Base-by-base conservation (phyloP, 2,888 invertebrate species). In the Tribolium freemani region DNA sequence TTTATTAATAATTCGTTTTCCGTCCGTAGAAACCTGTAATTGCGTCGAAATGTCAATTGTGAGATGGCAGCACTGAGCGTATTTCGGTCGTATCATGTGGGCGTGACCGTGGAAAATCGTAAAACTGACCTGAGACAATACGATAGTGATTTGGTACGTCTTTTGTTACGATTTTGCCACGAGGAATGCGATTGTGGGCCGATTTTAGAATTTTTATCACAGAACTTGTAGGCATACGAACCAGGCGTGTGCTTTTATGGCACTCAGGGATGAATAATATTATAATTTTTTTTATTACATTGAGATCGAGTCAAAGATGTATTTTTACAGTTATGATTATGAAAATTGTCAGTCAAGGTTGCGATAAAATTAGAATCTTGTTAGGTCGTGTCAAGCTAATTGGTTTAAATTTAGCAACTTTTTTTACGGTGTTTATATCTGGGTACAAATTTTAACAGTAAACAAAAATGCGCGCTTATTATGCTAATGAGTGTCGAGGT, bases 61-160 rank as follows among this genome's bases (percentile, higher is more conserved):
- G 26, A 71, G 80, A 79, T 79, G 80, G 80, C 79, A 78, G 73
- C 76, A 77, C 76, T 69, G 53, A 69, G 51, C 76, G 20, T n/a
- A 8, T 48, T 20, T 1, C 56, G 11, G 11, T 13, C 31, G 30
- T 10, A 10, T 46, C 45, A 9, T 16, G 69, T 69, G 30, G 69
- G 69, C 45, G 69, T 44, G 50, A 8, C 26, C 48, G 26, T 56
- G 45, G 68, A 68, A 58, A 68, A 68, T 66, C 72, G 56, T 67
- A 61, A 68, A 72, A 72, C 72, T 72, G 72, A 72, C 72, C 72
- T 72, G 45, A 13, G 56, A 48, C 56, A 72, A 71, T 20, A 50
- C 20, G 13, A 38, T 38, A n/a, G 38, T 38, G 38, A 38, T 38
- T 38, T n/a, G 38, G 8, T 38, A 38, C 8, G 8, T 38, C n/a